Conservation (phyloP, 1,140 invertebrate species). For the Euborellia annulipes region DNA sequence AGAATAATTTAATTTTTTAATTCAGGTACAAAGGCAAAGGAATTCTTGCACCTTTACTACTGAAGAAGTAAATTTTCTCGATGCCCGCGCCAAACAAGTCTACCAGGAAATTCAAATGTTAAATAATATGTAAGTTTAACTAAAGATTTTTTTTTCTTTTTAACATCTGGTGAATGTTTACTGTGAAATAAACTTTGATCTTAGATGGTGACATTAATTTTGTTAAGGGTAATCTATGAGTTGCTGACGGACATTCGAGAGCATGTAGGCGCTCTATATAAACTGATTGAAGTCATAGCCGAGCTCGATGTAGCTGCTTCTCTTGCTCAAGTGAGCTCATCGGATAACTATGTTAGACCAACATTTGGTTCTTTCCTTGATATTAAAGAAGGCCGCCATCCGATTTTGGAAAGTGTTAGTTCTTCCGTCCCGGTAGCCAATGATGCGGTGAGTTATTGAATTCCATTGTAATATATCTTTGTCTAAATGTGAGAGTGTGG, state of each 20-base stretch:
- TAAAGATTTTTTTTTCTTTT: too few relatives aligned
- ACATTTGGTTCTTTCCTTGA: conserved; percentile 51
- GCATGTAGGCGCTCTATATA: conserved; percentile 58
- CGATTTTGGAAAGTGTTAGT: conserved; percentile 52
- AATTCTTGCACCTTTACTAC: conserved; percentile 60
- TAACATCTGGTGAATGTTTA: not conserved
- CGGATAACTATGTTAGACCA: conserved; percentile 48
- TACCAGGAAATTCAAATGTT: conserved; percentile 62
- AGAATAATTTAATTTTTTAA: too few relatives aligned
- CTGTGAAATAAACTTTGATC: not conserved
- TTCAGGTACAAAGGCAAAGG: conserved; percentile 43
- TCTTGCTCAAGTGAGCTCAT: conserved; percentile 47
- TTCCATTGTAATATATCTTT: not conserved
- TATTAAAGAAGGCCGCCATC: conserved; percentile 57
- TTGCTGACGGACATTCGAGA: conserved; percentile 43
- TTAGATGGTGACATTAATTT: conserved; percentile 7
- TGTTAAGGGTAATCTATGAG: conserved; percentile 40
- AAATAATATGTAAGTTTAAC: conserved; percentile 52
- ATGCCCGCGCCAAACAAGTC: conserved; percentile 51
- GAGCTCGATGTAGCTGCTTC: conserved; percentile 62
- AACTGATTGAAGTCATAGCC: conserved; percentile 60
- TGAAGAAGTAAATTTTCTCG: conserved; percentile 48
- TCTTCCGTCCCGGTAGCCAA: conserved; percentile 47
- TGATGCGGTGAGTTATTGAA: conserved; percentile 45
- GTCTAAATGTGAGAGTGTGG: conserved; percentile 1